Percentiles rank a stretch among this genome's conserved stretches.
phyloP scores from a whole-genome alignment of 2,888 invertebrate species.

The Nysson spinosus region DNA sequence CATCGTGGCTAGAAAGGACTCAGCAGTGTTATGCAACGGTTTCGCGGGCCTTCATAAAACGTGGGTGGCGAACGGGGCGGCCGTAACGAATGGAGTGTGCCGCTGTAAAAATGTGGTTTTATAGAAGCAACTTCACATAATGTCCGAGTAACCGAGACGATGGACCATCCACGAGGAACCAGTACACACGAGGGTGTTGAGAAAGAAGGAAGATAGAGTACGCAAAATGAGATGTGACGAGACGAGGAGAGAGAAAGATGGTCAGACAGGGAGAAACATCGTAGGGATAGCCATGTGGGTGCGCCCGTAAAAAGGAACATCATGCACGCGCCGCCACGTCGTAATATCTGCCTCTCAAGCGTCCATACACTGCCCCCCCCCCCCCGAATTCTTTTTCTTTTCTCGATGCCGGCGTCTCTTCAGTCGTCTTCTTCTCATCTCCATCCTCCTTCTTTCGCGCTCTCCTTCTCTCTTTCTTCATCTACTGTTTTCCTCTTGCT shows the following conservation, averaged over 20 bases:
- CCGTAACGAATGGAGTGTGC: constrained; percentile 68
- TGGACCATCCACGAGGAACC: constrained; percentile 39
- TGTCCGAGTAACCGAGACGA: constrained; percentile 63
- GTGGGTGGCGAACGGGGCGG: constrained; percentile 59
- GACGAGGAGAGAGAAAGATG: constrained; percentile 3
- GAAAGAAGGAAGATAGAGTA: constrained; percentile 1
- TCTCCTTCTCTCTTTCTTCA: not conserved
- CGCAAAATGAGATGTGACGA: constrained; percentile 2
- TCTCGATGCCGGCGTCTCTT: constrained; percentile 28
- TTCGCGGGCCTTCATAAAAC: constrained; percentile 52
- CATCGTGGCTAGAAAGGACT: constrained; percentile 1
- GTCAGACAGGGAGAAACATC: not conserved
- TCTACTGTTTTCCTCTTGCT: not conserved
- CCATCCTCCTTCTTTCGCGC: constrained; percentile 1
- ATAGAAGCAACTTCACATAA: constrained; percentile 64
- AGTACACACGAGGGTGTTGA: constrained; percentile 25
- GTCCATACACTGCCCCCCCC: constrained; percentile 46
- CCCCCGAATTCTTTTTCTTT: constrained; percentile 48
- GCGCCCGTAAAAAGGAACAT: constrained; percentile 66
- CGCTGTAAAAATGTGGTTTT: constrained; percentile 70
- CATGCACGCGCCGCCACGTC: constrained; percentile 61
- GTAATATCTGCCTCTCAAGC: constrained; percentile 60
- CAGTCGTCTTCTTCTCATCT: constrained; percentile 19
- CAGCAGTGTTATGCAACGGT: constrained; percentile 41
- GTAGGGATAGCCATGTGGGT: constrained; percentile 47